Conservation (phyloP, 2,113 vertebrate genomes). For the Oncorhynchus nerka region DNA sequence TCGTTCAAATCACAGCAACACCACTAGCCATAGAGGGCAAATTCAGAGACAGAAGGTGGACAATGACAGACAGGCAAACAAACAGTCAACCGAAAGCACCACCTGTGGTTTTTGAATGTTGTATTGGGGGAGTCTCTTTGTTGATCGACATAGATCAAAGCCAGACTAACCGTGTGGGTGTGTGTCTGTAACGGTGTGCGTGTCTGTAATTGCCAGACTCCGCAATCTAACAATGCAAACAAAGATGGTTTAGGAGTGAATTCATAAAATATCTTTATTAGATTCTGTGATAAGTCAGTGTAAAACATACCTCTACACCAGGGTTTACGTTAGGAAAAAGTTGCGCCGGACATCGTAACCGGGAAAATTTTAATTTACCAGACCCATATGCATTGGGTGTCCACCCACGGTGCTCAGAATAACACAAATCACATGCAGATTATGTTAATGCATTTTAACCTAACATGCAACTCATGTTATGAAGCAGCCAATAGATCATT, state of each 20-base stretch:
- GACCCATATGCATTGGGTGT: too few relatives aligned
- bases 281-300: not conserved
- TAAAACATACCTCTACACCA: not conserved
- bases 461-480: too few relatives aligned
- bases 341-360: too few relatives aligned
- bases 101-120: conserved; percentile 38
- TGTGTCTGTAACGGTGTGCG: not conserved
- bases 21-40: not conserved
- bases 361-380: too few relatives aligned
- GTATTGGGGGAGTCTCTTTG: conserved; percentile 49
- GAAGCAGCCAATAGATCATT: too few relatives aligned
- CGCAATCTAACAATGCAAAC: conserved; percentile 32
- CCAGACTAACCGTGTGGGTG: not conserved
- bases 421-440: too few relatives aligned
- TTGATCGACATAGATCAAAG: conserved; percentile 55
- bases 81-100: conserved; percentile 27
- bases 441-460: too few relatives aligned
- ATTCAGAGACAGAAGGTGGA: not conserved
- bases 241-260: not conserved
- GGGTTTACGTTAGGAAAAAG: too few relatives aligned
- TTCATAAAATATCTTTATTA: not conserved
- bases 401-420: too few relatives aligned
- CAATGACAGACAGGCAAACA: conserved; percentile 7
- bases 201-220: conserved; percentile 40
- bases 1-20: too few relatives aligned